A percentile compares a stretch with the other conserved stretches of the same genome.
Evolutionary conservation across 2,888 invertebrate species (phyloP).

Genomic region (Ectemnius continuus): DNA sequence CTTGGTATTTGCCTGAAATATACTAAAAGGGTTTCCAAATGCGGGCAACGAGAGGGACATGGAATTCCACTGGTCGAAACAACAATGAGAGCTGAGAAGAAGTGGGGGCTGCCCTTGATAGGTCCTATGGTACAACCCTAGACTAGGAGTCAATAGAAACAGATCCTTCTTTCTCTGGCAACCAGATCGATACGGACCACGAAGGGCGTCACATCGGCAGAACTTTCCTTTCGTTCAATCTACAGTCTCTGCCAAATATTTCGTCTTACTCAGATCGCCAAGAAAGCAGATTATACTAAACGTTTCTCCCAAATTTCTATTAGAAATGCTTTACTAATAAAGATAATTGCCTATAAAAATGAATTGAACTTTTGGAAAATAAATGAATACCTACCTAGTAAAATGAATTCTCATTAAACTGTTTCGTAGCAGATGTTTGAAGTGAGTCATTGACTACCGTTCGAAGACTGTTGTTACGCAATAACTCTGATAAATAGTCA

Average conservation of each 20-base stretch:
- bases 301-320: too few species aligned
- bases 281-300: too few species aligned
- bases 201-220: constrained; percentile 18
- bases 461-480: constrained; percentile 22
- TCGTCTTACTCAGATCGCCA: too few species aligned
- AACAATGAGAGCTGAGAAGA: constrained; percentile 21
- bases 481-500: constrained; percentile 21
- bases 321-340: too few species aligned
- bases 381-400: neutral
- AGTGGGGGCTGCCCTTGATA: constrained; percentile 17
- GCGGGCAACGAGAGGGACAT: too few species aligned
- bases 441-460: constrained; percentile 40
- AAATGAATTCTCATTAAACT: neutral
- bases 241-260: too few species aligned
- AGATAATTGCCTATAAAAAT: too few species aligned
- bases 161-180: constrained; percentile 27
- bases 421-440: constrained; percentile 7
- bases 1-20: neutral
- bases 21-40: neutral
- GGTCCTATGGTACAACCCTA: constrained; percentile 15
- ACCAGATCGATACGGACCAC: constrained; percentile 47
- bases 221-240: constrained; percentile 16
- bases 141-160: constrained; percentile 40
- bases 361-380: neutral
- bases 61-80: neutral